Base-by-base conservation (phyloP, 2,113 vertebrate genomes). In the Circaetus gallicus region DNA sequence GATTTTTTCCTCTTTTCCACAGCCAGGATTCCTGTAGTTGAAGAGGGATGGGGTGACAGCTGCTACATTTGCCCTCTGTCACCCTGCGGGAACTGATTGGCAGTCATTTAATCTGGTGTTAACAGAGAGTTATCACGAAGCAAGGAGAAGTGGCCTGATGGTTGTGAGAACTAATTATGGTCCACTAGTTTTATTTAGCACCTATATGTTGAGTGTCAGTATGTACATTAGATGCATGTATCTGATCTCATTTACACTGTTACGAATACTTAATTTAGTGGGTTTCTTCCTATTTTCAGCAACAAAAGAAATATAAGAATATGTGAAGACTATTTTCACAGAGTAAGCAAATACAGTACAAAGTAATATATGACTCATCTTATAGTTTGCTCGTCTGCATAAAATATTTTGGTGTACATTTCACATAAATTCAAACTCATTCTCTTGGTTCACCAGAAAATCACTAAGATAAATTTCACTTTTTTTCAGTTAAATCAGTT, bases 91-190 rank as follows among this genome's bases (percentile, higher is more conserved):
- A 95, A 85, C 40, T 86, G 87, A 94, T 14, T 76, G 26, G 73
- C 84, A 89, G 93, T 89, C 52, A 89, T 76, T 84, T 96, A 84
- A 95, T 95, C 74, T 79, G 84, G 89, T 94, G 87, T 72, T 85
- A 95, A 85, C 70, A 80, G 56, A 52, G 49, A 87, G 87, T 91
- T 93, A 91, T 79, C 95, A 82, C 6, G 7, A 62, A 76, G 79
- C 53, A 80, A 74, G 63, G 49, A 82, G 63, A 91, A 82, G 73
- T 61, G 52, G 52, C 43, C 84, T 91, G 65, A 79, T 71, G n/a
- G 47, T 34, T 84, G 36, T 84, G 84, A 82, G 69, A 85, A 90
- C 94, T 97, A 91, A 95, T 90, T 70, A 80, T 53, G 53, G 62
- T 47, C 79, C 76, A 83, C 58, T 32, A 42, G 58, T 90, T 92